Evolutionary conservation across 2,113 vertebrate genomes (phyloP).

Genomic region (Colius striatus): DNA sequence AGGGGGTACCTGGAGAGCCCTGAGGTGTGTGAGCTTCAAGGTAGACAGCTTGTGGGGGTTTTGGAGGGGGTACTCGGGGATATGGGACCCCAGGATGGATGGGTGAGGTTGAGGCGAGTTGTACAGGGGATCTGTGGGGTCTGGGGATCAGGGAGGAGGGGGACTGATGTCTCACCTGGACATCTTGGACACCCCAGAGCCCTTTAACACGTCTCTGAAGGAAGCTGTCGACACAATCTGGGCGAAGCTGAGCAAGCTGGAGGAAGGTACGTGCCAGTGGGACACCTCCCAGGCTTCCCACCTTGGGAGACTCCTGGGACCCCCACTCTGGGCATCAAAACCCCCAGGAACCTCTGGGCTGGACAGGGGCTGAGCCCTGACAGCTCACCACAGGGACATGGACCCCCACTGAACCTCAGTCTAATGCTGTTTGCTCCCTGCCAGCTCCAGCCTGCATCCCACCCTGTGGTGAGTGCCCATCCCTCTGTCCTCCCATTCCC

Average conservation of each 20-base stretch:
- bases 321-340: background rate
- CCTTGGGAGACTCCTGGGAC: background rate
- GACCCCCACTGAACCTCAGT: background rate
- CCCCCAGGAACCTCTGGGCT: background rate
- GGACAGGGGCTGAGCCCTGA: background rate
- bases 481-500: background rate
- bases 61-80: background rate
- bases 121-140: background rate
- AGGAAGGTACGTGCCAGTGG: background rate
- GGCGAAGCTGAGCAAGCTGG: background rate
- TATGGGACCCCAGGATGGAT: background rate
- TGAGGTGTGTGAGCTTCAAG: background rate
- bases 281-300: background rate
- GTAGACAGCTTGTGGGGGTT: background rate
- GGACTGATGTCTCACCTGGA: background rate
- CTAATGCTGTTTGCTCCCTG: background rate
- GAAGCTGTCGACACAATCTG: background rate
- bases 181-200: background rate
- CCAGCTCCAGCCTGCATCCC: conserved; percentile 43
- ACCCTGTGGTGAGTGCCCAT: conserved; percentile 22
- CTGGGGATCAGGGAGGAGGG: accelerated
- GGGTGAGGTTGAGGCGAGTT: background rate
- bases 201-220: background rate
- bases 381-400: background rate
- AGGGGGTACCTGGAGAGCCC: background rate